Percentiles rank a stretch among this genome's conserved stretches.
Conservation (phyloP, 2,888 invertebrate species). For the Troides helena region DNA sequence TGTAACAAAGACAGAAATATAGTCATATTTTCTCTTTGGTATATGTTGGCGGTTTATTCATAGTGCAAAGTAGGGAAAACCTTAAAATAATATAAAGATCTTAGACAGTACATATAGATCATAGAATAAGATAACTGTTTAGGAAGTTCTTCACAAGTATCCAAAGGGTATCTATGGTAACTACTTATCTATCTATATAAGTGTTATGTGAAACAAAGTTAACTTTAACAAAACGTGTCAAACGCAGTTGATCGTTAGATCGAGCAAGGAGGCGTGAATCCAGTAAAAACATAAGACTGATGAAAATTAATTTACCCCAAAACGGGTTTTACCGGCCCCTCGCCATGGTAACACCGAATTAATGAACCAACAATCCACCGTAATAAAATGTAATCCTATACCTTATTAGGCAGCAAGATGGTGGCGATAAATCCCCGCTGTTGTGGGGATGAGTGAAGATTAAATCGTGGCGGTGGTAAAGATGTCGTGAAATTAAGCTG, state of each 20-base stretch:
- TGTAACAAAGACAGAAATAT: too few relatives aligned
- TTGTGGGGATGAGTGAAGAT: conserved; percentile 29
- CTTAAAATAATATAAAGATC: too few relatives aligned
- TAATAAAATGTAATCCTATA: conserved; percentile 32
- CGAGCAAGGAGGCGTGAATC: conserved; percentile 6
- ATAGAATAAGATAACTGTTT: background rate
- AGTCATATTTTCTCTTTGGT: too few relatives aligned
- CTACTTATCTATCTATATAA: background rate
- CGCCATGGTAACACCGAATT: conserved; percentile 28
- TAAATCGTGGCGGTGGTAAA: conserved; percentile 29
- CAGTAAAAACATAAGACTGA: conserved; percentile 6
- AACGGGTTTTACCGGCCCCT: conserved; percentile 16
- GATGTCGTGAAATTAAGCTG: conserved; percentile 30
- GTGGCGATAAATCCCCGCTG: conserved; percentile 30
- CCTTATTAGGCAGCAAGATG: conserved; percentile 30
- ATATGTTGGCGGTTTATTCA: too few relatives aligned
- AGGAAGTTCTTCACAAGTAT: background rate
- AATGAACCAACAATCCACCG: conserved; percentile 28
- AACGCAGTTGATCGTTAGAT: conserved; percentile 1
- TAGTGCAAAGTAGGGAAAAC: too few relatives aligned
- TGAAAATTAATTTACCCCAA: conserved; percentile 22
- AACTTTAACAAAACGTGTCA: conserved; percentile 2
- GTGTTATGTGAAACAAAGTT: background rate
- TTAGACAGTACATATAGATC: too few relatives aligned
- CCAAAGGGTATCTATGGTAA: too few relatives aligned